Conservation (phyloP, 2,797 vertebrate species). For the Gymnoscopelus microlampas region DNA sequence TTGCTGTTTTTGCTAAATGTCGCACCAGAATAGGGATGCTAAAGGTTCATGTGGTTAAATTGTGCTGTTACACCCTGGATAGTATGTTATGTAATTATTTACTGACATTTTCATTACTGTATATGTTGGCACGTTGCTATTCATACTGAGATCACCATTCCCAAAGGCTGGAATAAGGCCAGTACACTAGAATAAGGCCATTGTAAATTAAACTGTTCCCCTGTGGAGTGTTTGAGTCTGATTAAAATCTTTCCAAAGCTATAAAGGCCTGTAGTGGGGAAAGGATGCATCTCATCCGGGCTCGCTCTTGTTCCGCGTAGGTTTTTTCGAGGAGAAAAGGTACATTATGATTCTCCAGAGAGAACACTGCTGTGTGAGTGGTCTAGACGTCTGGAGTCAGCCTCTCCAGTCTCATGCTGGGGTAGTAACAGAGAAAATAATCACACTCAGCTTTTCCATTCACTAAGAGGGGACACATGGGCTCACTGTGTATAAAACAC, state of each 20-base stretch:
- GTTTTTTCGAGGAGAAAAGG: slow-evolving; percentile 25
- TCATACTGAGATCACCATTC: too few species aligned
- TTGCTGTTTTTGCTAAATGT: too few species aligned
- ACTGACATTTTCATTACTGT: too few species aligned
- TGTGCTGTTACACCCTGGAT: too few species aligned
- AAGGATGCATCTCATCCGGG: background rate
- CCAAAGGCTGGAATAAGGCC: too few species aligned
- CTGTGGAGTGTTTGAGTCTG: background rate
- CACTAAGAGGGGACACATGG: slow-evolving; percentile 40
- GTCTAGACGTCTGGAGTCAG: slow-evolving; percentile 70
- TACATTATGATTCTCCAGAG: slow-evolving; percentile 41
- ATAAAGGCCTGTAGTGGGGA: background rate
- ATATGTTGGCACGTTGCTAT: too few species aligned
- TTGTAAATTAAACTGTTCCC: too few species aligned
- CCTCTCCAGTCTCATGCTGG: slow-evolving; percentile 38
- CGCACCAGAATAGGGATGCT: too few species aligned
- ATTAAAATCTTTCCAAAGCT: background rate
- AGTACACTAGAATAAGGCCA: too few species aligned
- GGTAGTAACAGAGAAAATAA: slow-evolving; percentile 37
- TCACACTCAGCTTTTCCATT: slow-evolving; percentile 76
- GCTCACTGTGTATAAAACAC: slow-evolving; percentile 43
- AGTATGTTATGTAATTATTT: too few species aligned
- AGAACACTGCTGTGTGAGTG: slow-evolving; percentile 18
- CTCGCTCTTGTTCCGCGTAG: too few species aligned
- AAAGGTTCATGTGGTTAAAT: too few species aligned